Base-by-base conservation (phyloP, 1,140 invertebrate genomes). In the Caenorhabditis remanei region DNA sequence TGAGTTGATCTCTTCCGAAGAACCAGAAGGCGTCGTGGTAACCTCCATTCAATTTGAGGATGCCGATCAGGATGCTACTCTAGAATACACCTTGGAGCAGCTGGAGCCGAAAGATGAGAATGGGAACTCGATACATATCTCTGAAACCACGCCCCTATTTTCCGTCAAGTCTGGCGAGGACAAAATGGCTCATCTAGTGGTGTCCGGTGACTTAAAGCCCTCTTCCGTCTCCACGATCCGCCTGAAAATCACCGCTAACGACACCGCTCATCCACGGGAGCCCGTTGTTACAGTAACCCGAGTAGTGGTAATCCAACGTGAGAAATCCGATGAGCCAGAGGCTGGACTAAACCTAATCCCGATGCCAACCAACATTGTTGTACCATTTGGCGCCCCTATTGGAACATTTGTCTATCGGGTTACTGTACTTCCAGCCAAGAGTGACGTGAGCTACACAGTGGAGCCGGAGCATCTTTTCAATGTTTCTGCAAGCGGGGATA, bases 1-100 rank as follows among this genome's bases (percentile, higher is more conserved):
- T 24, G 71, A 79, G 21, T 5, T 79, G 7, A 79, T 79, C 6
- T 79, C 71, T 24, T 79, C 71, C 5, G 71, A 48, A 32, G 71
- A 79, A 8, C 71, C 71, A 79, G 13, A 21, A 24, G 71, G 71
- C 2, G 71, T 79, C 4, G 71, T 79, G 11, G 71, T 79, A n/a
- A 24, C 71, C 0, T 79, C 46, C 0, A 48, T 79, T n/a, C 71
- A 79, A 24, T 79, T 79, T 11, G 14, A 50, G 6, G 71, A 79
- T 50, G 46, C 7, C 7, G 71, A 79, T 79, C 3, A 21, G 7
- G 71, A 79, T 43, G 71, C 71, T 46, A 53, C 21, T 7, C 46
- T 79, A 24, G n/a, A 48, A 14, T 79, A 79, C 46, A 8, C 6
- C 4, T 4, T 79, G 46, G 40, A 24, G 13, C 9, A 50, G 0